Conservation (phyloP, 2,888 invertebrate species). For the Gisinianus flammeolus region DNA sequence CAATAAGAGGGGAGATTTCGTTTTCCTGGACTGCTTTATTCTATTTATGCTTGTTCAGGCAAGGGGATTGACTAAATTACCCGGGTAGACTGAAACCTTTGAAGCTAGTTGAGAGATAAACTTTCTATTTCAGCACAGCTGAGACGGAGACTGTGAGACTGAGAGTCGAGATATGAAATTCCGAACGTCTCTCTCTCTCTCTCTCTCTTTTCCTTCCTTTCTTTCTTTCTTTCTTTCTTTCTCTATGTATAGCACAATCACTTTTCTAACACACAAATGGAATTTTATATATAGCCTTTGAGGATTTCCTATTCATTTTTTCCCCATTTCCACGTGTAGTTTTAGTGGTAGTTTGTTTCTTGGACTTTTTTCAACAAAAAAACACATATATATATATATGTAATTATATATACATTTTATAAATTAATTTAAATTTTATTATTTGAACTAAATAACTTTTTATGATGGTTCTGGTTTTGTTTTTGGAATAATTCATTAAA, state of each 20-base stretch:
- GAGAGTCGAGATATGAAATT: neutral
- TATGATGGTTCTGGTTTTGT: too few species aligned
- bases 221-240: neutral
- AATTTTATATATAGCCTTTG: too few species aligned
- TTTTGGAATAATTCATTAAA: too few species aligned
- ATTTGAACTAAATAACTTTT: too few species aligned
- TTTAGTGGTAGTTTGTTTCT: too few species aligned
- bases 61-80: constrained; percentile 38
- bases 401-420: too few species aligned
- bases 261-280: too few species aligned
- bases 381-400: too few species aligned
- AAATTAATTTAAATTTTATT: too few species aligned
- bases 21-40: constrained; percentile 28
- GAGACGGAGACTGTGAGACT: neutral
- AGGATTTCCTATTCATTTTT: too few species aligned
- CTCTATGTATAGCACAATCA: too few species aligned
- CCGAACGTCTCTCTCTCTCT: neutral
- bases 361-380: too few species aligned
- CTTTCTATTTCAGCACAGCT: constrained; percentile 10
- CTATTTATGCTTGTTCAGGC: constrained; percentile 27
- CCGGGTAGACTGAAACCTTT: constrained; percentile 25
- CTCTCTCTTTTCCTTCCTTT: neutral
- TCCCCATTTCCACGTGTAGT: neutral
- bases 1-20: constrained; percentile 27
- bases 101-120: constrained; percentile 23